Evolutionary conservation across 2,113 vertebrate genomes (phyloP).

Genomic region (Climacteris rufus): DNA sequence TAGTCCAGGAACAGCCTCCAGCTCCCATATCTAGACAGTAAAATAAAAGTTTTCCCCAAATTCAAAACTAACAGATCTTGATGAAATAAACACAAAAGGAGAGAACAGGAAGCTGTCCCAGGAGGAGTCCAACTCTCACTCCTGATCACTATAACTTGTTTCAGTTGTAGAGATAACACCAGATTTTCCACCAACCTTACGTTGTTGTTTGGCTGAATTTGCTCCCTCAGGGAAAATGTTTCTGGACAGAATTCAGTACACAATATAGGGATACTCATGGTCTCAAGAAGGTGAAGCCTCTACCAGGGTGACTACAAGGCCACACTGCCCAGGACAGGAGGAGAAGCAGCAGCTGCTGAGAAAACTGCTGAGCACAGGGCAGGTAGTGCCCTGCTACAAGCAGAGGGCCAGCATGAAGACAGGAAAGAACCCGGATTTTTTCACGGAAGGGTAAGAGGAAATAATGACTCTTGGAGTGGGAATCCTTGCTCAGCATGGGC

Average conservation of each 20-base stretch:
- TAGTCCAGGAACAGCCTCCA: neutral
- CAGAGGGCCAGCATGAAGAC: neutral
- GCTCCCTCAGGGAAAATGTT: neutral
- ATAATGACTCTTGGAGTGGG: neutral
- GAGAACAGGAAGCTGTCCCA: neutral
- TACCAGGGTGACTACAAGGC: neutral
- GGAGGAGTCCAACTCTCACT: neutral
- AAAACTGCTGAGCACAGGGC: neutral
- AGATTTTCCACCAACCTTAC: neutral
- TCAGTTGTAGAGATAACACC: neutral
- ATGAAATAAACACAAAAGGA: neutral
- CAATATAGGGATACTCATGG: neutral
- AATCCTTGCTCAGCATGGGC: neutral
- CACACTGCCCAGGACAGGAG: neutral
- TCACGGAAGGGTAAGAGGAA: neutral
- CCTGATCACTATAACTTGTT: neutral
- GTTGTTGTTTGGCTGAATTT: neutral
- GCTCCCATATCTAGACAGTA: neutral
- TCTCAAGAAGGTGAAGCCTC: neutral
- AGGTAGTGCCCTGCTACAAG: rapidly evolving
- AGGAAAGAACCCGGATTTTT: neutral
- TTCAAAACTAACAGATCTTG: neutral
- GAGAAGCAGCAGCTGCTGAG: neutral
- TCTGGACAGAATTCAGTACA: neutral
- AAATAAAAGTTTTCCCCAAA: neutral